Percentiles rank a stretch among this genome's conserved stretches.
Conservation (phyloP, 2,113 vertebrate species). For the Zosterops borbonicus region DNA sequence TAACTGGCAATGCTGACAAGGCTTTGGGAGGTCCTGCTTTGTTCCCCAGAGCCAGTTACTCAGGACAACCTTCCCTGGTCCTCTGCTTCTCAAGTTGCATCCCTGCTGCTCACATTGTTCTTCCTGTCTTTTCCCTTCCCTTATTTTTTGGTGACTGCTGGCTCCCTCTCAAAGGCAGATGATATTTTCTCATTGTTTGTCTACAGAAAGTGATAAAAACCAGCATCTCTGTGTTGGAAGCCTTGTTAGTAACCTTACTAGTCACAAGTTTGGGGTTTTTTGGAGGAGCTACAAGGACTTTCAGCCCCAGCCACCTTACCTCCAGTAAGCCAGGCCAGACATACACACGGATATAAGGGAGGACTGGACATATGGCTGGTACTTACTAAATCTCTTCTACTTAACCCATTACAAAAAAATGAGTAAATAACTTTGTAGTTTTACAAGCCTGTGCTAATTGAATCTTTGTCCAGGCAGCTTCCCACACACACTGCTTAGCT, state of each 20-base stretch:
- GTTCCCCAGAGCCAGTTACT: not conserved
- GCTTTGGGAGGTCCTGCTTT: not conserved
- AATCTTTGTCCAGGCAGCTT: not conserved
- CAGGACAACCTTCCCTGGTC: not conserved
- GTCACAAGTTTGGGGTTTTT: not conserved
- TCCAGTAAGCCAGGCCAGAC: not conserved
- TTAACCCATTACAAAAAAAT: not conserved
- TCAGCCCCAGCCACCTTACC: not conserved
- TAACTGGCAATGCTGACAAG: not conserved
- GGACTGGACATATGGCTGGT: not conserved
- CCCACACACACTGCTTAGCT: not conserved
- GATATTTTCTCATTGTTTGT: not conserved
- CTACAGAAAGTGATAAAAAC: not conserved
- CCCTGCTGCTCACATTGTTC: not conserved
- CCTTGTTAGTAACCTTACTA: not conserved
- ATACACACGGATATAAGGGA: not conserved
- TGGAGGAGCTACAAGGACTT: not conserved
- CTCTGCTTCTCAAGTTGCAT: not conserved
- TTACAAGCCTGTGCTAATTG: not conserved
- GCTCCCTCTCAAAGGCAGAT: not conserved
- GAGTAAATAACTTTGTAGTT: not conserved
- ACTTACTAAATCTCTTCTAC: not conserved
- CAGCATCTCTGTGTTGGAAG: not conserved
- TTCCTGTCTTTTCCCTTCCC: not conserved
- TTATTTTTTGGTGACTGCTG: not conserved